Conservation (phyloP, 2,888 invertebrate species). For the Apantesis nais region DNA sequence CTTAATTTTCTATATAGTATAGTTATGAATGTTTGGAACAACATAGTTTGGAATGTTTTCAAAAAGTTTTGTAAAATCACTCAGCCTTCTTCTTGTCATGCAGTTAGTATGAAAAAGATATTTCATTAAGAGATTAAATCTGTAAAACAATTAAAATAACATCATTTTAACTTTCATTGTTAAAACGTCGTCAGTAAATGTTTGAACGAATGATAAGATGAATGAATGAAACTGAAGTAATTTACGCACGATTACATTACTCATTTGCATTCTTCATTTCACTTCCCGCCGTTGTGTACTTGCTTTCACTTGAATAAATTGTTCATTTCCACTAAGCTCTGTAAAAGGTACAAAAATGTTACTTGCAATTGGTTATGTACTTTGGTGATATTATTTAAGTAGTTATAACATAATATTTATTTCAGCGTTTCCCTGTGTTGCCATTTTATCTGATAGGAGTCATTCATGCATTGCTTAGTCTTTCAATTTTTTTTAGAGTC, state of each 20-base stretch:
- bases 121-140: background rate
- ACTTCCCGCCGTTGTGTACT: slow-evolving; percentile 26
- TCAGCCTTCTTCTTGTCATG: background rate
- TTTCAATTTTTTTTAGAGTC: too few species aligned
- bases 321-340: slow-evolving; percentile 6
- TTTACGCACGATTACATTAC: slow-evolving; percentile 41
- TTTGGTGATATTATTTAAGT: background rate
- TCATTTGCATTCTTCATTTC: slow-evolving; percentile 45
- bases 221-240: slow-evolving; percentile 37
- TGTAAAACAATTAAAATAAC: background rate
- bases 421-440: background rate
- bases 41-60: background rate
- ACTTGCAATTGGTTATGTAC: background rate
- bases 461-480: background rate
- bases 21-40: background rate
- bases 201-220: slow-evolving; percentile 45
- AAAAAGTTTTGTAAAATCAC: too few species aligned
- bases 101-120: background rate
- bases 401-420: background rate
- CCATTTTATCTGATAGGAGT: background rate
- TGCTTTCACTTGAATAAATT: slow-evolving; percentile 13
- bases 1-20: background rate
- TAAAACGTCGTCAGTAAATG: slow-evolving; percentile 55
- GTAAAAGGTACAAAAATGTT: background rate
- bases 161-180: background rate